Evolutionary conservation across 92 coral and sea anemone species (phyloP).

Genomic region (Paramuricea clavata): DNA sequence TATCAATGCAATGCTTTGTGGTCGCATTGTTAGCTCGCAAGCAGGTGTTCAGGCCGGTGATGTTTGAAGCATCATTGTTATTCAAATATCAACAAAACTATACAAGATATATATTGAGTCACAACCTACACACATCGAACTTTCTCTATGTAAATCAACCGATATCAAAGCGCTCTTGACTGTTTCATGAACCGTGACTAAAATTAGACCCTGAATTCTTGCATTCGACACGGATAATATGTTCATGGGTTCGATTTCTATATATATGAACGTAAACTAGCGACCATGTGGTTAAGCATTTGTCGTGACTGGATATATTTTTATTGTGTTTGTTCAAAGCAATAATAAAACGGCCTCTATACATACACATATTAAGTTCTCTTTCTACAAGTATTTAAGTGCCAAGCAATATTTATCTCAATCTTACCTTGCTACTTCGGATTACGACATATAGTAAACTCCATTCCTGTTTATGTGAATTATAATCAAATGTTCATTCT

Average conservation of each 20-base stretch:
- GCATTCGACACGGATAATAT: background rate
- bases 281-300: background rate
- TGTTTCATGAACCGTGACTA: conserved; percentile 7
- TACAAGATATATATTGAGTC: conserved; percentile 18
- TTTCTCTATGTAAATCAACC: background rate
- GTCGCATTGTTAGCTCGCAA: conserved; percentile 19
- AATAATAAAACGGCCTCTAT: background rate
- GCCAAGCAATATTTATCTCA: background rate
- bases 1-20: conserved; percentile 43
- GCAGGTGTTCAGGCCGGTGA: conserved; percentile 35
- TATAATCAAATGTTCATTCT: background rate
- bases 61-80: conserved; percentile 26
- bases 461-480: background rate
- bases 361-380: background rate
- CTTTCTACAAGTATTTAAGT: background rate
- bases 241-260: background rate
- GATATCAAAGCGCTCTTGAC: background rate
- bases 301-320: background rate
- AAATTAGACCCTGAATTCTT: background rate
- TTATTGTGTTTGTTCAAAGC: background rate
- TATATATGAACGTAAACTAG: background rate
- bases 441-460: background rate
- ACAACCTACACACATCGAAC: background rate
- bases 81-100: conserved; percentile 16
- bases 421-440: background rate